Evolutionary conservation across 2,797 vertebrate species (phyloP), one percentile per base, ranked within the genome.

Genomic region (Mormyrops boulengeri): DNA sequence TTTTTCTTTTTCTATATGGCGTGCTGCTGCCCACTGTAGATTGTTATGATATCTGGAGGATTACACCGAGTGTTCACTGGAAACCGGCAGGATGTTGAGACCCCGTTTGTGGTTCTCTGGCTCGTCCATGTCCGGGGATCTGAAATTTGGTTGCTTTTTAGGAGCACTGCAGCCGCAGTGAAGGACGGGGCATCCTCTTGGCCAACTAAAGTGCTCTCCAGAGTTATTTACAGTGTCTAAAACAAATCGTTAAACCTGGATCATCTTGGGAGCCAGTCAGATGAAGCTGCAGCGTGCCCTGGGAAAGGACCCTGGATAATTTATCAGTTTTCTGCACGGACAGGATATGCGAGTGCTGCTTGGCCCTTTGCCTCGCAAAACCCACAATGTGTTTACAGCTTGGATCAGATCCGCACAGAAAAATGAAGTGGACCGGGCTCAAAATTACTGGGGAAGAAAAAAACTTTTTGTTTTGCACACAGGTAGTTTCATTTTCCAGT

Each of bases 401-500:
- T 1, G 22, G 50, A 57, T 57, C n/a, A 87, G 53, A 55, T 87
- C 34, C 53, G 5, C 50, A 57, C 34, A 11, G 85, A 60, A 57
- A 55, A 60, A 38, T 87, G 14, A 87, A n/a, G 30, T 30, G 53
- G 7, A 60, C 73, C 14, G 17, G 87, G 82, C 90, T n/a, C 49
- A 19, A 88, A 55, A 52, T 82, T 19, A 22, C 89, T 87, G 82
- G 69, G 69, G 53, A 90, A 66, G 53, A 90, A 85, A 86, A 60
- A 44, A 47, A n/a, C 60, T 87, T 50, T 53, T 52, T 3, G 52
- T 90, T 89, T 91, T 89, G 90, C 69, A 55, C 85, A 30, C 6
- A 4, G 85, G 85, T 17, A 53, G 12, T 88, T 47, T 88, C 57
- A 88, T 69, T 89, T 89, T 90, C 53, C 90, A 62, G 69, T 80